Evolutionary conservation across 2,888 invertebrate genomes (phyloP), one percentile per base, ranked within the genome.

Genomic region (Pyrocoelia pectoralis): DNA sequence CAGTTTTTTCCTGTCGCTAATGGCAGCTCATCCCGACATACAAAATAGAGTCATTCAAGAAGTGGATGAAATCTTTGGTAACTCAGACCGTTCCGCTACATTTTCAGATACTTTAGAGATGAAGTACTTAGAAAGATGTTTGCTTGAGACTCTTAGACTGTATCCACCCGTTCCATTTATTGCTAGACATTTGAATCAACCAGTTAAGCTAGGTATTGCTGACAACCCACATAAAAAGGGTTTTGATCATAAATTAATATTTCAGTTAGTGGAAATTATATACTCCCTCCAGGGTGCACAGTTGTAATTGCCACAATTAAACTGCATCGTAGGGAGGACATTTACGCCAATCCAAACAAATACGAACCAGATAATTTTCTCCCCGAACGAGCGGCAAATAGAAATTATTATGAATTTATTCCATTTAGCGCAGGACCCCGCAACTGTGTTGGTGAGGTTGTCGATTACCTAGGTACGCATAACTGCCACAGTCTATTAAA

Each of bases 351-450:
- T 68, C 90, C 92, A 0, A 83, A 88, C 1, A 85, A 84, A 64
- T 93, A 91, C 79, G 85, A 92, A 76, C 92, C 92, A 0, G 92
- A 92, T 74, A 91, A 92, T 77, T 92, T 92, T 84, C 79, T 92
- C 28, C 91, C 92, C 0, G 91, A 92, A 75, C 88, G 87, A 57
- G 88, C 89, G 14, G 87, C 88, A 28, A 88, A 89, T 69, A 85
- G 92, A 55, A 92, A 92, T 72, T 92, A 91, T 76, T 92, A 92
- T 77, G 87, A 90, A 65, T 92, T 88, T 74, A 88, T 92, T 57
- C 92, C 92, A 0, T 92, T 92, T 83, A 91, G 91, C 62, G 92
- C 92, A 49, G 92, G 92, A 18, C 92, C 92, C 0, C 86, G 92
- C 67, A 91, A 91, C 72, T 92, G 92, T 77, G 92, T 92, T 14